Base-by-base conservation (phyloP, 2,888 invertebrate genomes). In the Podabrus alpinus region DNA sequence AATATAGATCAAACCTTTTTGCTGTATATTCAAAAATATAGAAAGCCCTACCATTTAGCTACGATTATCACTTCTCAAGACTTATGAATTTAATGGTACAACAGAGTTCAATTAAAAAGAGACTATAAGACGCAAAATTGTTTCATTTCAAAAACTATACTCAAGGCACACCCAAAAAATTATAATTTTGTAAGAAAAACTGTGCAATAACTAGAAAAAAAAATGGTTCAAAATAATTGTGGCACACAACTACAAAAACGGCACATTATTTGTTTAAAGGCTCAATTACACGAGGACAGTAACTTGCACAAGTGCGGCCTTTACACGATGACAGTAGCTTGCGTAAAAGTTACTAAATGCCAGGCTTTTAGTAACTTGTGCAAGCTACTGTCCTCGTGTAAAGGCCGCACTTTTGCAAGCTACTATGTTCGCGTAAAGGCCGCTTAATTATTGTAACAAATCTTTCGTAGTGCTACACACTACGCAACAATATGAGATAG, bases 381-480 rank as follows among this genome's bases (percentile, higher is more conserved):
- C n/a, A n/a, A n/a, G n/a, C n/a, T n/a, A n/a, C n/a, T n/a, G n/a
- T n/a, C n/a, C n/a, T n/a, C n/a, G n/a, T n/a, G n/a, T n/a, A n/a
- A n/a, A n/a, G n/a, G n/a, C n/a, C n/a, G n/a, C n/a, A n/a, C n/a
- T n/a, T n/a, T n/a, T n/a, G n/a, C n/a, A n/a, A n/a, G n/a, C n/a
- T n/a, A n/a, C n/a, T n/a, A n/a, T n/a, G n/a, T n/a, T n/a, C n/a
- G n/a, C 19, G 19, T 2, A 2, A 19, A 19, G 4, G 2, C 4
- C 19, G 4, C 4, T 4, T 19, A 19, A 19, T 19, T 19, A 19
- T 24, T 24, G 24, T 24, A 24, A 24, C 9, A 24, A 45, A 45
- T 13, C n/a, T 62, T 29, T 68, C 69, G 68, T 75, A 73, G 73
- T 69, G 75, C 74, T 77, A 77, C 74, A 77, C 75, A 75, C 73